Evolutionary conservation across 2,888 invertebrate genomes (phyloP).

Genomic region (Brachyopa scutellaris): DNA sequence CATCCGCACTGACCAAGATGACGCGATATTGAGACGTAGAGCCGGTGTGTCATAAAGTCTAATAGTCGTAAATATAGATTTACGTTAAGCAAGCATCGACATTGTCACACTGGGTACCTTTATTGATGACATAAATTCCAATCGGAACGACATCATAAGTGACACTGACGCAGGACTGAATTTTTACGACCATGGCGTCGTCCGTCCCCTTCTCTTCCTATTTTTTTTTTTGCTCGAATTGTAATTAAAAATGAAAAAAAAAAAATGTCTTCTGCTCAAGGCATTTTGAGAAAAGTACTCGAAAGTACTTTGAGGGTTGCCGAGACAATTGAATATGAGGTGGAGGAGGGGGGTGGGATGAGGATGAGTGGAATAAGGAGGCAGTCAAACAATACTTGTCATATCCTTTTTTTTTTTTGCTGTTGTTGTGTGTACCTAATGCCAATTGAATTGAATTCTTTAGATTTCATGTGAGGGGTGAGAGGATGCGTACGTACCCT

Average conservation of each 20-base stretch:
- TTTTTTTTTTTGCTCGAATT: neutral
- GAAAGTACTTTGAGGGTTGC: conserved; percentile 29
- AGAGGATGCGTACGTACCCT: conserved; percentile 50
- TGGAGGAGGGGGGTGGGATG: neutral
- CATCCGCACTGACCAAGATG: conserved; percentile 29
- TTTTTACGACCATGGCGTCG: conserved; percentile 8
- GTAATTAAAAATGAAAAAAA: neutral
- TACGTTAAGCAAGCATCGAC: conserved; percentile 69
- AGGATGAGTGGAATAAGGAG: no score
- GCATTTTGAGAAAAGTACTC: conserved; percentile 27
- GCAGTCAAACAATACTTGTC: conserved; percentile 50
- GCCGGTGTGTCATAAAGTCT: conserved; percentile 77
- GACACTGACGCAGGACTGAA: conserved; percentile 6
- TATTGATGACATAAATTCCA: conserved; percentile 72
- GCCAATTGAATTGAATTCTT: conserved; percentile 67
- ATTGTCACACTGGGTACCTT: conserved; percentile 53
- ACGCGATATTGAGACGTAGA: conserved; percentile 50
- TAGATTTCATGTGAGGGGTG: conserved; percentile 46
- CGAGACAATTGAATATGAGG: conserved; percentile 47
- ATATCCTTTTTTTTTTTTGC: conserved; percentile 48
- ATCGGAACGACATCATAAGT: conserved; percentile 61
- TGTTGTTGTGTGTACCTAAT: neutral
- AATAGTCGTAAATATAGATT: conserved; percentile 80
- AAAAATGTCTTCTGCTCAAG: conserved; percentile 21
- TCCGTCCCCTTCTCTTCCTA: no score